Conservation (phyloP, 2,113 vertebrate species). For the Tringa solitaria region DNA sequence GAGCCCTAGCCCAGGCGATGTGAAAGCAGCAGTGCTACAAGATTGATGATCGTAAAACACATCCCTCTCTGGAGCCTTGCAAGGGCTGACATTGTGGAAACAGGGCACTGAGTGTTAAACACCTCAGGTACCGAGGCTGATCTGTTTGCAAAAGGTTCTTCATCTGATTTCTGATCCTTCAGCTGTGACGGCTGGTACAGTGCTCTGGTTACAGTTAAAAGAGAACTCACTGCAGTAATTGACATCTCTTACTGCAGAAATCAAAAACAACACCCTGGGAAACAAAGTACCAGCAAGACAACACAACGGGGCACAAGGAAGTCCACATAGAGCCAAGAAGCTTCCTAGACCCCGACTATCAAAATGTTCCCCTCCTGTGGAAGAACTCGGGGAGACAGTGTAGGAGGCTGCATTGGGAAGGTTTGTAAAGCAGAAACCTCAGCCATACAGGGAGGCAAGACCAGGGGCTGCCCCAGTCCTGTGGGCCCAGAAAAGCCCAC, state of each 20-base stretch:
- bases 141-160: neutral
- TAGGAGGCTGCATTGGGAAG: neutral
- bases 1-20: neutral
- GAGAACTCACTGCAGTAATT: neutral
- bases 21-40: neutral
- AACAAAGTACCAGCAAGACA: neutral
- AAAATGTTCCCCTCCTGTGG: neutral
- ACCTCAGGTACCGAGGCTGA: neutral
- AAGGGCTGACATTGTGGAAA: neutral
- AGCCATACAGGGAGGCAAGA: neutral
- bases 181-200: neutral
- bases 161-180: neutral
- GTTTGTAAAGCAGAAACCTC: neutral
- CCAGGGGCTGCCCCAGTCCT: neutral
- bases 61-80: neutral
- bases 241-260: neutral
- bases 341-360: neutral
- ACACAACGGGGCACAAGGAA: neutral
- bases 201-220: neutral
- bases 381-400: neutral
- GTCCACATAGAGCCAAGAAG: neutral
- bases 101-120: neutral
- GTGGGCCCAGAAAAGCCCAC: neutral
- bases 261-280: neutral
- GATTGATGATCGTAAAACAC: neutral